Evolutionary conservation across 2,888 invertebrate genomes (phyloP).

Genomic region (Camponotus fellah): DNA sequence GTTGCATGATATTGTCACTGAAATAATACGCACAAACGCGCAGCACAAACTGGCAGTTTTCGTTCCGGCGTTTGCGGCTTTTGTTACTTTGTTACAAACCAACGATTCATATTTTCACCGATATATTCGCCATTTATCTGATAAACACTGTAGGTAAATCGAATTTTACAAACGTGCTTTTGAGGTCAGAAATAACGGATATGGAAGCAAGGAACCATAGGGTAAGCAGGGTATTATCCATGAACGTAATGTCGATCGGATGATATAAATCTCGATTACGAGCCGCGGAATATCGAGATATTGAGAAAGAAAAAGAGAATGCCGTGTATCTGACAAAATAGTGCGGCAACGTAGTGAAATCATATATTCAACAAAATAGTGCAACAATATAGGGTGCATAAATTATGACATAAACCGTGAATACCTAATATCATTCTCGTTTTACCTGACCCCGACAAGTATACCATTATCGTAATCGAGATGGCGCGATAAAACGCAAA

Average conservation of each 20-base stretch:
- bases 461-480: constrained; percentile 73
- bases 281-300: constrained; percentile 41
- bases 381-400: constrained; percentile 17
- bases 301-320: constrained; percentile 10
- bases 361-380: constrained; percentile 27
- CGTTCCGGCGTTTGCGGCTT: constrained; percentile 49
- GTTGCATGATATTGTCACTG: constrained; percentile 49
- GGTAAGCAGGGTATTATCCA: constrained; percentile 58
- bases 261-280: constrained; percentile 69
- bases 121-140: constrained; percentile 48
- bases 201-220: constrained; percentile 45
- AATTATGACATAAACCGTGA: constrained; percentile 53
- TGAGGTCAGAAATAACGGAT: constrained; percentile 54
- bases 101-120: constrained; percentile 47
- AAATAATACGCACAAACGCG: constrained; percentile 52
- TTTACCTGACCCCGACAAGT: constrained; percentile 45
- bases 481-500: constrained; percentile 75
- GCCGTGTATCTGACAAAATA: constrained; percentile 20
- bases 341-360: constrained; percentile 14
- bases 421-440: constrained; percentile 46
- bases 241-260: constrained; percentile 63
- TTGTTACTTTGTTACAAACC: constrained; percentile 50
- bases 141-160: constrained; percentile 58
- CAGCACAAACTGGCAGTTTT: constrained; percentile 43
- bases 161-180: constrained; percentile 62